These are phyloP conservation scores for Toxotes lorentzi DNA, from an alignment of 2,797 vertebrate genomes.

Conservation along the genomic window DNA sequence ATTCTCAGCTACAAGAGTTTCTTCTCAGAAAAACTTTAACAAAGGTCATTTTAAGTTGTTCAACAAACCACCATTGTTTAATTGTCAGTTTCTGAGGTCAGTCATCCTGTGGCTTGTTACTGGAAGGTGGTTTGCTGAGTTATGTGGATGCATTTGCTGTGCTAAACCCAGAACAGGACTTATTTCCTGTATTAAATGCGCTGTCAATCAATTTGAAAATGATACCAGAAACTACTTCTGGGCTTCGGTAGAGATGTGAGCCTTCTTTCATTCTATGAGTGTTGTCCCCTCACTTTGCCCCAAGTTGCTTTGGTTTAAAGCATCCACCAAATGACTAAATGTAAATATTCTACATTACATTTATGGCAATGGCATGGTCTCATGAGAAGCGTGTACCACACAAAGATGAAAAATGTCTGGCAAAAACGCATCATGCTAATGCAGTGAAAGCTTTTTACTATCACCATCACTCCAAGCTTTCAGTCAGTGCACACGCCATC, in stretches of 20 bases:
- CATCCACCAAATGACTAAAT: neutral
- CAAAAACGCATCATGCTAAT: conserved; percentile 22
- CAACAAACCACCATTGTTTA: neutral
- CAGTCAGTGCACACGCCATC: conserved; percentile 3
- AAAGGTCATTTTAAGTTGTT: neutral
- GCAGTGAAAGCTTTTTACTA: conserved; percentile 30
- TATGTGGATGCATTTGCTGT: neutral
- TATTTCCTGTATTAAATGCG: neutral
- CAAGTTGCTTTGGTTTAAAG: neutral
- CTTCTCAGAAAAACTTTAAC: neutral
- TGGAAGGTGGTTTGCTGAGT: neutral
- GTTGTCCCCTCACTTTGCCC: too few relatives aligned
- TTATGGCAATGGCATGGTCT: neutral
- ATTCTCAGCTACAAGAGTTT: neutral
- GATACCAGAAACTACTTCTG: too few relatives aligned
- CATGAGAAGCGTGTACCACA: neutral
- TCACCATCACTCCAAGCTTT: conserved; percentile 23
- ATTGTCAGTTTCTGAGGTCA: neutral
- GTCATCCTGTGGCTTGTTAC: neutral
- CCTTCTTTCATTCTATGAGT: neutral
- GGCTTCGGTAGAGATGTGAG: neutral
- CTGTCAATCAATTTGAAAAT: too few relatives aligned
- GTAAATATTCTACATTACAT: neutral
- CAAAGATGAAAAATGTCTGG: conserved; percentile 18
- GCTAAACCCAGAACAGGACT: neutral